These are phyloP conservation scores for Riparia riparia DNA, from an alignment of 2,113 vertebrate species.

Conservation along the genomic window DNA sequence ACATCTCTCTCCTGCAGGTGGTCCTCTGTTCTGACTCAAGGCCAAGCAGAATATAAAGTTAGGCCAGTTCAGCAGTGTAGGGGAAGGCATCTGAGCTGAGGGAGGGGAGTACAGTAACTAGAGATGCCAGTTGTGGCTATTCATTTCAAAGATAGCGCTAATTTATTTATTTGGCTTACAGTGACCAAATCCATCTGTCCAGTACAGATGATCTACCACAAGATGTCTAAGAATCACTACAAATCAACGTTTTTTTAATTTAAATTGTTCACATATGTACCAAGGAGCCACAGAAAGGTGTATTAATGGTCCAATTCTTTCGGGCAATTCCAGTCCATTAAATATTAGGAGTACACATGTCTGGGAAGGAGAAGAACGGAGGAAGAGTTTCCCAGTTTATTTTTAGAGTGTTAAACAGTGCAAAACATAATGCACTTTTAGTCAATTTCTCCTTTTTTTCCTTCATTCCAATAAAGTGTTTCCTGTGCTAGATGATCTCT, in stretches of 20 bases:
- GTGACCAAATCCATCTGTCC: conserved; percentile 70
- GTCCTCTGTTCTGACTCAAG: conserved; percentile 68
- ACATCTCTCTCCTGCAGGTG: conserved; percentile 69
- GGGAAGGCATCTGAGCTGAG: conserved; percentile 55
- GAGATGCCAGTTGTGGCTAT: conserved; percentile 69
- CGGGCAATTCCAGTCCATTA: conserved; percentile 64
- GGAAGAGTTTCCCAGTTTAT: background rate
- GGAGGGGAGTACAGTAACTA: conserved; percentile 25
- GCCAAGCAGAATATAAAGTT: conserved; percentile 59
- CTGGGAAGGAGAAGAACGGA: background rate
- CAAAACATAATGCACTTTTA: background rate
- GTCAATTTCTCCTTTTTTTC: background rate
- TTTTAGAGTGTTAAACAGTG: conserved; percentile 31
- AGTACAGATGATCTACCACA: conserved; percentile 56
- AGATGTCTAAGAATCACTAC: conserved; percentile 30
- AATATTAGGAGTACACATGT: conserved; percentile 55
- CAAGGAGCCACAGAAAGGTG: conserved; percentile 52
- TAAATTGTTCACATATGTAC: conserved; percentile 75
- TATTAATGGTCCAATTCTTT: conserved; percentile 40
- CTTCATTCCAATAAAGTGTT: conserved; percentile 11
- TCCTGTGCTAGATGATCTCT: background rate
- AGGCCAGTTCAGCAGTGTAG: conserved; percentile 51
- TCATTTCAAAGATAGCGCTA: conserved; percentile 74
- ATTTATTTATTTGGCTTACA: conserved; percentile 76
- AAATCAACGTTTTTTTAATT: conserved; percentile 23